These are phyloP conservation scores for Chaetodon trifascialis DNA, from an alignment of 2,113 vertebrate species.

Conservation along the genomic window DNA sequence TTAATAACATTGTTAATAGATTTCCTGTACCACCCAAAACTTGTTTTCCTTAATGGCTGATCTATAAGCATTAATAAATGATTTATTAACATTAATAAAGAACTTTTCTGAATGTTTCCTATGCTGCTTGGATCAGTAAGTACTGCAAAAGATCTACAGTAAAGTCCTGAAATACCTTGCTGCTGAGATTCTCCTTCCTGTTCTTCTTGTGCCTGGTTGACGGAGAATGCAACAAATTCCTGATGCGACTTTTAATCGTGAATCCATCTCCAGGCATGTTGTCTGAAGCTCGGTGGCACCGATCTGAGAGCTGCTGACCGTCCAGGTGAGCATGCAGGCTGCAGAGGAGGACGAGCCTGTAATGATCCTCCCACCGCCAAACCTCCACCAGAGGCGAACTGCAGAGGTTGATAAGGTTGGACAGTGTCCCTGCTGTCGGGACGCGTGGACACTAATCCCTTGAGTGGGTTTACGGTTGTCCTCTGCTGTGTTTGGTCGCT, in stretches of 20 bases:
- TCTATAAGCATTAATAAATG: neutral
- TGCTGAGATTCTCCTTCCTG: slow-evolving; percentile 53
- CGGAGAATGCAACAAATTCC: slow-evolving; percentile 78
- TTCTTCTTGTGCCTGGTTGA: slow-evolving; percentile 64
- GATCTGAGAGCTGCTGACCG: neutral
- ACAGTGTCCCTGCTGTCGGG: slow-evolving; percentile 19
- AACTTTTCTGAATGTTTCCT: neutral
- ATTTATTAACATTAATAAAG: neutral
- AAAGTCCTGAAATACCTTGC: slow-evolving; percentile 57
- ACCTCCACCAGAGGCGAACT: neutral
- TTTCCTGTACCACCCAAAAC: neutral
- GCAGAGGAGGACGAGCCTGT: neutral
- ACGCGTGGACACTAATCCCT: slow-evolving; percentile 66
- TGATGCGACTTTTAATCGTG: slow-evolving; percentile 78
- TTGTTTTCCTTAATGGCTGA: neutral
- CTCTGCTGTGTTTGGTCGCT: slow-evolving; percentile 3
- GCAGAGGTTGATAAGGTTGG: slow-evolving; percentile 19
- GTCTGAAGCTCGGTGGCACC: neutral
- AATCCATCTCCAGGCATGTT: slow-evolving; percentile 72
- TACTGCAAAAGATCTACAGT: too few species aligned
- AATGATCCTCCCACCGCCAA: slow-evolving; percentile 13
- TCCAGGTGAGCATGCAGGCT: neutral
- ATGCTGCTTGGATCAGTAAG: neutral
- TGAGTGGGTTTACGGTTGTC: slow-evolving; percentile 19
- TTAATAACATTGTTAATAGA: neutral